Evolutionary conservation across 1,140 invertebrate species (phyloP), one percentile per base, ranked within the genome.

Genomic region (Aphaenogaster ashmeadi): DNA sequence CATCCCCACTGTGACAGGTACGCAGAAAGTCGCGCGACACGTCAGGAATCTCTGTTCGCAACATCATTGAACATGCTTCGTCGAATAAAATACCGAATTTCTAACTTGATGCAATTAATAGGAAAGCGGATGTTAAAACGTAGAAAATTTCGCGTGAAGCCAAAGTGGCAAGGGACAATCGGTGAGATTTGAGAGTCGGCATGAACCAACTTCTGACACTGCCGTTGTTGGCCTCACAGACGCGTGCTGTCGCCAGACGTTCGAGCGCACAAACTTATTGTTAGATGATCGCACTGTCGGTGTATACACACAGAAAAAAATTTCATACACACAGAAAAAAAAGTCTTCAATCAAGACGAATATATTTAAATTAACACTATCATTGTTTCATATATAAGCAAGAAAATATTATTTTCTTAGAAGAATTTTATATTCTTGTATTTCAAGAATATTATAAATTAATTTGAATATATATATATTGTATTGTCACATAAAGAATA

Each of bases 1-100:
- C 75, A 27, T 94, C 56, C 13, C 92, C 93, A 62, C 44, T 91
- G 85, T 94, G 92, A 79, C 91, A 91, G 0, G 91, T 88, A 15
- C 87, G 90, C 27, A 94, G 77, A 86, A 94, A 94, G 41, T 92
- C 64, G 18, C 87, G 80, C 33, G 87, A 84, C 74, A 90, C 64
- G 50, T 89, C 83, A 79, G 47, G 18, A 62, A 54, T 5, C 8
- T 88, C 8, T 33, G n/a, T 36, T 52, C 6, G 44, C 21, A 78
- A 21, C 67, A 13, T 77, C 18, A 21, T 64, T n/a, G 11, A 13
- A 56, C 9, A 52, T 77, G 21, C 15, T 33, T 69, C 11, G 7
- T 1, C 1, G 21, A 54, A 72, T 38, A 47, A 56, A n/a, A 13
- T 21, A 36, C 6, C 11, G n/a, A 64, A 36, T 9, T 56, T 41